Evolutionary conservation across 2,113 vertebrate species (phyloP).

Genomic region (Passer montanus): DNA sequence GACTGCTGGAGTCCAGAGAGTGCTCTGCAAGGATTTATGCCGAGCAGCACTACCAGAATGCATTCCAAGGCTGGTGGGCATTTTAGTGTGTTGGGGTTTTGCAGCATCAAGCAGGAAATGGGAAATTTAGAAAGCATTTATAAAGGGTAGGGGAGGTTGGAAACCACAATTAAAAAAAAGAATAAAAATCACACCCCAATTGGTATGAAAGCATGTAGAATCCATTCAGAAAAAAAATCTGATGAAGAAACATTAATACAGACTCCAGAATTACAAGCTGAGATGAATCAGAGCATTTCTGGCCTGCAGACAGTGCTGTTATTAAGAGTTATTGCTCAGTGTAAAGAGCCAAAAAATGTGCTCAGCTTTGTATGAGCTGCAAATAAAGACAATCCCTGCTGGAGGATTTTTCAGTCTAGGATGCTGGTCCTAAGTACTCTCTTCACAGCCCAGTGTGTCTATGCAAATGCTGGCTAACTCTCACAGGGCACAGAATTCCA

Average conservation of each 20-base stretch:
- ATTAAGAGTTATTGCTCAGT: conserved; percentile 43
- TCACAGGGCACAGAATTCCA: not conserved
- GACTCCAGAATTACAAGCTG: conserved; percentile 31
- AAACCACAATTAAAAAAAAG: not conserved
- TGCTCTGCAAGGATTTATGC: not conserved
- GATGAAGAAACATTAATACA: conserved; percentile 12
- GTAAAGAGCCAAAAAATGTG: conserved; percentile 37
- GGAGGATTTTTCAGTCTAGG: not conserved
- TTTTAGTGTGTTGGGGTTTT: not conserved
- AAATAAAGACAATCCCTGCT: conserved; percentile 8
- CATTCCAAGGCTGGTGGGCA: not conserved
- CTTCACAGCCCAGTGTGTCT: not conserved
- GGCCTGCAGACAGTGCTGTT: conserved; percentile 40
- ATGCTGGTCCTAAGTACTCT: not conserved
- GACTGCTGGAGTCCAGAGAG: not conserved
- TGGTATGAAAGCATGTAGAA: conserved; percentile 13
- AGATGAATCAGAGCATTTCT: conserved; percentile 55
- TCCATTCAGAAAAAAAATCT: conserved; percentile 44
- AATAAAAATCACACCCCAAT: not conserved
- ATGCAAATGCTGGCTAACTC: not conserved
- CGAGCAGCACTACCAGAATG: not conserved
- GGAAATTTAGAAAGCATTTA: not conserved
- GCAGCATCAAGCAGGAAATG: not conserved
- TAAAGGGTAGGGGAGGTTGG: not conserved
- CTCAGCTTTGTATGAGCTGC: conserved; percentile 10